Percentiles rank a stretch among this genome's conserved stretches.
These are phyloP conservation scores for Aphaenogaster rudis DNA, from an alignment of 1,140 invertebrate species.

Conservation along the genomic window DNA sequence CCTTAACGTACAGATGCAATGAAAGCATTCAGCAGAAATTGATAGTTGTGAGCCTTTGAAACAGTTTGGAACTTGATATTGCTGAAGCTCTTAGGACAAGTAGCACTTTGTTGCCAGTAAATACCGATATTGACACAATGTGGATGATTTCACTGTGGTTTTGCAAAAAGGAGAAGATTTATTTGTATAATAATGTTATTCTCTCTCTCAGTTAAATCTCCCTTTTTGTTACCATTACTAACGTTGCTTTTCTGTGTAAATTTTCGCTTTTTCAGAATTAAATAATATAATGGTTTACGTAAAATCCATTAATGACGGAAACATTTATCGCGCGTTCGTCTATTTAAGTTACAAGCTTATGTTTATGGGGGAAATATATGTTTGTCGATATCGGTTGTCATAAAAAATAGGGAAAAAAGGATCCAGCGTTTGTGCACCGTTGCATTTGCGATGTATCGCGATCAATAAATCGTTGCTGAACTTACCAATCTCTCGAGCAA, in stretches of 20 bases:
- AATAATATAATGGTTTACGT: constrained; percentile 30
- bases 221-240: neutral
- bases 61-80: constrained; percentile 48
- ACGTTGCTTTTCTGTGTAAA: neutral
- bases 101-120: neutral
- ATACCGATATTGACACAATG: neutral
- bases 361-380: neutral
- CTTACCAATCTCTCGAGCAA: constrained; percentile 49
- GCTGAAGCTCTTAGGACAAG: constrained; percentile 1
- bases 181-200: neutral
- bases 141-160: neutral
- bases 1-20: constrained; percentile 12
- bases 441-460: constrained; percentile 37
- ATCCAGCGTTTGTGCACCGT: constrained; percentile 13
- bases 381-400: constrained; percentile 25
- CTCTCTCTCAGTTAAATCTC: neutral
- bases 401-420: neutral
- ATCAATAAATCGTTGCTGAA: constrained; percentile 72
- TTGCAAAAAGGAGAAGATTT: neutral
- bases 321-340: neutral
- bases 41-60: constrained; percentile 38
- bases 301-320: constrained; percentile 24
- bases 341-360: neutral
- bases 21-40: constrained; percentile 55
- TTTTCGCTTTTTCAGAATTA: constrained; percentile 9